These are phyloP conservation scores for Scotopteryx bipunctaria DNA, from an alignment of 2,888 invertebrate species.

Conservation along the genomic window DNA sequence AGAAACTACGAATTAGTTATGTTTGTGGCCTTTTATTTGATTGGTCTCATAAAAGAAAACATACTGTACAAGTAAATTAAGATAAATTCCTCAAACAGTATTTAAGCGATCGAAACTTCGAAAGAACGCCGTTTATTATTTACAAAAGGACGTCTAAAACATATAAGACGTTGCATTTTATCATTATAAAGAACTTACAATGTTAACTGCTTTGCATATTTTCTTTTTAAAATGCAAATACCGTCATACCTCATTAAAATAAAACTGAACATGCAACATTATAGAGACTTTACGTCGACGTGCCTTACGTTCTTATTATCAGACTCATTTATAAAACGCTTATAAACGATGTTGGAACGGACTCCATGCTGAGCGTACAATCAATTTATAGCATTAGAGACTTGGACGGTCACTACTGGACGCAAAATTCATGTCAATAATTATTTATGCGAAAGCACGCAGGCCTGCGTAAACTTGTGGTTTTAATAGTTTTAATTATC, in stretches of 20 bases:
- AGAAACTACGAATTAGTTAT: too few species aligned
- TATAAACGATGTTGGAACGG: constrained; percentile 65
- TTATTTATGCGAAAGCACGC: not conserved
- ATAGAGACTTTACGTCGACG: constrained; percentile 35
- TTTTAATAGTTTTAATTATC: too few species aligned
- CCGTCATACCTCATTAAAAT: constrained; percentile 38
- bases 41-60: too few species aligned
- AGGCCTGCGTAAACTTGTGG: too few species aligned
- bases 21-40: too few species aligned
- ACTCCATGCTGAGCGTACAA: constrained; percentile 68
- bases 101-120: too few species aligned
- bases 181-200: constrained; percentile 19
- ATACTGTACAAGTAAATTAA: too few species aligned
- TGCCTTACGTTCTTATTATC: constrained; percentile 46
- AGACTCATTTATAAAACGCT: constrained; percentile 63
- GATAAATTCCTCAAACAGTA: too few species aligned
- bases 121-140: not conserved
- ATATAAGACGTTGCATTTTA: constrained; percentile 11
- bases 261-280: constrained; percentile 39
- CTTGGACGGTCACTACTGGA: constrained; percentile 24
- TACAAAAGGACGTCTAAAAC: not conserved
- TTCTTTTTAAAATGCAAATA: constrained; percentile 38
- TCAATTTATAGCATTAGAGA: constrained; percentile 69
- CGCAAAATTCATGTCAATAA: constrained; percentile 5
- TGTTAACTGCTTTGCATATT: constrained; percentile 34